A percentile compares a stretch with the other conserved stretches of the same genome.
Evolutionary conservation across 2,797 vertebrate genomes (phyloP).

Genomic region (Diplodus puntazzo): DNA sequence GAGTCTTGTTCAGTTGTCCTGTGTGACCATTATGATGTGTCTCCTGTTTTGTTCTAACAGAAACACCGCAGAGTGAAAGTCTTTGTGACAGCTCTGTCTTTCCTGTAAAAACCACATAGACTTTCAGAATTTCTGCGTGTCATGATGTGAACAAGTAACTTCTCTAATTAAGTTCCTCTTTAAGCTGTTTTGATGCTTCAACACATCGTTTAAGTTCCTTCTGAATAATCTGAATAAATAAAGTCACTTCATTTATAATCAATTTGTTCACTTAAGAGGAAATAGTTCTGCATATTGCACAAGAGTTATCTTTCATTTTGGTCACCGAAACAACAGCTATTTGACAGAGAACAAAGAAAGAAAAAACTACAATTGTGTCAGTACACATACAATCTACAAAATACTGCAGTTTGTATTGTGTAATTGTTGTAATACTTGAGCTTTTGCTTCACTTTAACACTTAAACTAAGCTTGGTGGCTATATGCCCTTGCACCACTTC

Average conservation of each 20-base stretch:
- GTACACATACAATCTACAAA: not conserved
- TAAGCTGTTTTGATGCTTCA: not conserved
- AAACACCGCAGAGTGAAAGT: not conserved
- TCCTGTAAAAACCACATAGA: not conserved
- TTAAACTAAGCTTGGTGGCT: too few relatives aligned
- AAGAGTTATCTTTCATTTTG: not conserved
- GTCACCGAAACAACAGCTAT: not conserved
- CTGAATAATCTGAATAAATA: not conserved
- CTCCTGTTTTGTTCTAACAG: not conserved
- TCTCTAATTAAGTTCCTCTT: too few relatives aligned
- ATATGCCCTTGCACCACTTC: not conserved
- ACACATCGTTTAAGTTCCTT: too few relatives aligned
- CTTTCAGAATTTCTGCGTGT: too few relatives aligned
- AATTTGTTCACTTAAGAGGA: not conserved
- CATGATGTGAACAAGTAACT: too few relatives aligned
- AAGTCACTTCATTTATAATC: not conserved
- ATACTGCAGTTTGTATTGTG: not conserved
- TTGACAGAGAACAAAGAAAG: too few relatives aligned
- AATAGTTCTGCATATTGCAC: not conserved
- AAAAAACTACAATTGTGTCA: not conserved
- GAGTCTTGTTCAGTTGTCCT: not conserved
- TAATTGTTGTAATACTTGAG: not conserved
- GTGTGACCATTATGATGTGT: not conserved
- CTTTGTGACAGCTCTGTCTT: accelerated
- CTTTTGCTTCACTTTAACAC: not conserved